Base-by-base conservation (phyloP, 2,113 vertebrate species). In the Pelusios castaneus region DNA sequence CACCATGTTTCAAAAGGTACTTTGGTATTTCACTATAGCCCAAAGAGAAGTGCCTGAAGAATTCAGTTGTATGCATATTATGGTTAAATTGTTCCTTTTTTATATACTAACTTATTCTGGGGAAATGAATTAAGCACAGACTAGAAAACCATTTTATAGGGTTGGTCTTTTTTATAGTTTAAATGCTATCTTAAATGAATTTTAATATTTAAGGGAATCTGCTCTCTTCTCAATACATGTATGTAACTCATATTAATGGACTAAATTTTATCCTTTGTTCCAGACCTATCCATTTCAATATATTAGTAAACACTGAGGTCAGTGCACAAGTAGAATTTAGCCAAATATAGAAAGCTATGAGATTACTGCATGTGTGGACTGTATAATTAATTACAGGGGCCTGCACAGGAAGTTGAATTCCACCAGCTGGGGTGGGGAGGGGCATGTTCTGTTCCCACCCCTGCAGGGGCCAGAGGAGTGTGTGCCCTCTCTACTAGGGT, bases 1-100 rank as follows among this genome's bases (percentile, higher is more conserved):
- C 97, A 95, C 97, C 97, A 98, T 98, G 98, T 96, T 98, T 94
- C 98, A 98, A 97, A 98, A 98, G 98, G 98, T 98, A 98, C 92
- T 96, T 92, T 24, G 2, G 89, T 78, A 83, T 94, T 97, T 91
- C 90, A 55, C 9, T 89, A 90, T 17, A 22, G 16, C 75, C 54
- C 9, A 31, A 41, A 92, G 41, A 92, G 47, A 43, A 93, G 75
- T 79, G 12, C 6, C 10, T 10, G 2, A 84, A 78, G 91, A 80
- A 83, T 38, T 77, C 0, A 52, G 47, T 85, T 34, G 22, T 70
- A 10, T 93, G 41, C 2, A 14, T 73, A 25, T 51, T 82, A 82
- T 45, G 49, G 34, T 31, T 56, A 2, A 82, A 4, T 88, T 81
- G 95, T 51, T 4, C 14, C 47, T 2, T 29, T 55, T 6, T 56